Evolutionary conservation across 2,113 vertebrate species (phyloP), one percentile per base, ranked within the genome.

Genomic region (Turdus rufiventris): DNA sequence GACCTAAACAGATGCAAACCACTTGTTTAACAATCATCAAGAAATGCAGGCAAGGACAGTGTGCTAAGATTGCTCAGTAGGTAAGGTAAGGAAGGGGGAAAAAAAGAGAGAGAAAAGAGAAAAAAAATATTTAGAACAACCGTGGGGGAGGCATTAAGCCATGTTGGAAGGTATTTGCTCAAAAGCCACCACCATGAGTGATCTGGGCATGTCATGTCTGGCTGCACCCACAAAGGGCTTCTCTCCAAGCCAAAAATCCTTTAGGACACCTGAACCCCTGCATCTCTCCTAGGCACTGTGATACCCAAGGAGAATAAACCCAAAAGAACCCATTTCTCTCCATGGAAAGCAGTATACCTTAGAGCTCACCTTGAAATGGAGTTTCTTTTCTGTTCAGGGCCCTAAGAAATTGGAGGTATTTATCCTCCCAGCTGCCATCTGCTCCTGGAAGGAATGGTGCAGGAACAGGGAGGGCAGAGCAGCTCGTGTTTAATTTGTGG

Each of bases 221-320:
- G 18, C 33, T 85, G 66, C 9, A 73, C 20, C 21, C 42, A 24
- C 9, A 70, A 70, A 58, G 29, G 17, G 14, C 16, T 85, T 40
- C 36, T 36, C 18, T 51, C 15, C 68, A 67, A 88, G 24, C 14
- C 34, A 54, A 42, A 77, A 89, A 66, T 10, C 40, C 56, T 84
- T 62, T 1, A 70, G 47, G 42, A 18, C 29, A 9, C 23, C 17
- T n/a, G 20, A 68, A 24, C 2, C 26, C 82, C 70, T 4, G 1
- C 7, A 3, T 0, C 3, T 48, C 28, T 38, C 2, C 0, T 2
- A 8, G 29, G 58, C 45, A 5, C 11, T 4, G 13, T 20, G 51
- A 34, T 2, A 47, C 18, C 58, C 51, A 4, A 4, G 4, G 13
- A 51, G 50, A 29, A 51, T 10, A 51, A 51, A 51, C 14, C 50